phyloP scores from a whole-genome alignment of 1,140 invertebrate genomes.

The Drosophila hydei region DNA sequence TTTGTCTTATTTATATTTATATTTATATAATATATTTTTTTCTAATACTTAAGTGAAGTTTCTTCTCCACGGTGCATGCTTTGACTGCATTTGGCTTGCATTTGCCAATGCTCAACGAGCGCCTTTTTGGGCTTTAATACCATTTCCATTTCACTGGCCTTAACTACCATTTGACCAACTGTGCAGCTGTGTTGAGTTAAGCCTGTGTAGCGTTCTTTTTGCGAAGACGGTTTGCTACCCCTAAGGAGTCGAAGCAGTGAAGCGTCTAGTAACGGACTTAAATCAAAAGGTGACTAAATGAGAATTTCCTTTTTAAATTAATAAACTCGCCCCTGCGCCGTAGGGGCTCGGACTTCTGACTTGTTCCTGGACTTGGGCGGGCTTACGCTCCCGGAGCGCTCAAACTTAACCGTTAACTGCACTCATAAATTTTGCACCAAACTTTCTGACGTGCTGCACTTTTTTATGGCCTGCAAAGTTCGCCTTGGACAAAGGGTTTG shows the following conservation, averaged over 20 bases:
- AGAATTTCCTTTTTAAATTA: constrained; percentile 83
- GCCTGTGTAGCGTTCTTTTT: not conserved
- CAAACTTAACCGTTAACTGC: constrained; percentile 76
- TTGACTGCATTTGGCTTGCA: not conserved
- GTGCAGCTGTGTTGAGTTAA: constrained; percentile 4
- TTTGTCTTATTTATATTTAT: too few relatives aligned
- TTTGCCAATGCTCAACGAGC: constrained; percentile 15
- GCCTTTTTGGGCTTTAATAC: constrained; percentile 10
- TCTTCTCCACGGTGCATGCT: constrained; percentile 46
- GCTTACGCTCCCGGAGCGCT: constrained; percentile 39
- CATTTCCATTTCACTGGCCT: constrained; percentile 27
- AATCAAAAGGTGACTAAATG: constrained; percentile 83
- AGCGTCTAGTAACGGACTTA: constrained; percentile 54
- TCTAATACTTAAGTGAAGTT: too few relatives aligned
- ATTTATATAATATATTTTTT: too few relatives aligned
- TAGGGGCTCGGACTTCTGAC: constrained; percentile 19
- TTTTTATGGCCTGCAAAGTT: constrained; percentile 50
- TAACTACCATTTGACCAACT: constrained; percentile 9
- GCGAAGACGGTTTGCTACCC: not conserved
- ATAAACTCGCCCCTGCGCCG: constrained; percentile 66
- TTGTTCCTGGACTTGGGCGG: constrained; percentile 14
- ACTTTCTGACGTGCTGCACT: constrained; percentile 67
- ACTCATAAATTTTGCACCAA: constrained; percentile 71
- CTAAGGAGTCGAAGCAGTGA: constrained; percentile 6
- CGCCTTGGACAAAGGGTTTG: not conserved